Evolutionary conservation across 2,888 invertebrate species (phyloP), one percentile per base, ranked within the genome.

Genomic region (Theretra japonica): DNA sequence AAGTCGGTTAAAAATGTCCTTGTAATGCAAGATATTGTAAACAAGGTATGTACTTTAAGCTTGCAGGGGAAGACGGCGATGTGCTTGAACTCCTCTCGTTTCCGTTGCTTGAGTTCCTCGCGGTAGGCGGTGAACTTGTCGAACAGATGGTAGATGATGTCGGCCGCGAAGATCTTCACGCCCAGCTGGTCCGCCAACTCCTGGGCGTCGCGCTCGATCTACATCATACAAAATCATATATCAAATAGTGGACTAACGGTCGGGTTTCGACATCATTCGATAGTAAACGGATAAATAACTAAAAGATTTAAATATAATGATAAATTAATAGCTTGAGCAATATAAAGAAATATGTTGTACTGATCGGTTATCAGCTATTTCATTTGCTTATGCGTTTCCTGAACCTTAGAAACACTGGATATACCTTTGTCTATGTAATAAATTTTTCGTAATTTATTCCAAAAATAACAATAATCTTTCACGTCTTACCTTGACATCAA

Each of bases 121-220:
- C 98, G 96, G 91, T 97, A 98, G 19, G 97, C 96, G 83, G 96
- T 99, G 95, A 99, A 99, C 90, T 98, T 97, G 92, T 99, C 99
- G 93, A 99, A 99, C 86, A 99, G 95, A 94, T 99, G 99, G 94
- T 99, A 99, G 87, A 99, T 99, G 88, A 99, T 99, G 94, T 99
- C 99, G 8, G 99, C 99, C 77, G 98, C 96, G 96, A 99, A 99
- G 88, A 99, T 98, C 94, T 97, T 98, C 71, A 99, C 98, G 72
- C 98, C 98, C 74, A 99, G 91, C 73, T 96, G 96, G 88, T 99
- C 99, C 0, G 99, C 99, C 90, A 99, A 94, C 85, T 99, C 99
- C 93, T 99, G 99, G 2, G 99, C 99, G 88, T 99, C 99, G 73
- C 98, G 96, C 89, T 99, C 99, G 72, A 94, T 94, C 94, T 94